A percentile compares a stretch with the other conserved stretches of the same genome.
Conservation (phyloP, 2,113 vertebrate genomes). For the Trochalopteron elliotii region DNA sequence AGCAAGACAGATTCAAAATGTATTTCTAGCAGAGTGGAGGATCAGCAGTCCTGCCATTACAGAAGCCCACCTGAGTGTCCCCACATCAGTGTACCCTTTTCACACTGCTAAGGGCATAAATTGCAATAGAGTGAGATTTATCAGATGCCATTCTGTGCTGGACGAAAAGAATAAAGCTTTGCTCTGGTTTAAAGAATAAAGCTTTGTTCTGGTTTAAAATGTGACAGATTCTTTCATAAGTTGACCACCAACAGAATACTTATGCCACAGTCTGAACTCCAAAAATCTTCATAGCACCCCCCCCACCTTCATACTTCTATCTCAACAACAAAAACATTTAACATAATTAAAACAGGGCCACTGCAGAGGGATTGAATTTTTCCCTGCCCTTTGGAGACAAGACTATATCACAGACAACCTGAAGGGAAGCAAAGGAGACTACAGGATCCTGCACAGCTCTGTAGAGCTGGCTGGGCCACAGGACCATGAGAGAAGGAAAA, state of each 20-base stretch:
- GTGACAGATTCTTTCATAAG: not conserved
- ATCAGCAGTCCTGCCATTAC: not conserved
- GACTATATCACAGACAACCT: fast-evolving
- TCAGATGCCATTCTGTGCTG: not conserved
- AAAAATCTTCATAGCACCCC: not conserved
- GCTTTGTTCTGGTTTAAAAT: not conserved
- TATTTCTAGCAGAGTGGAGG: not conserved
- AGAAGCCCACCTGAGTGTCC: not conserved
- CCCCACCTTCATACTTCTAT: not conserved
- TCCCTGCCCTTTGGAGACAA: not conserved
- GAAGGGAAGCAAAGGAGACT: not conserved
- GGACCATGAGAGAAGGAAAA: not conserved
- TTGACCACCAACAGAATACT: not conserved
- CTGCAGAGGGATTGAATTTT: not conserved
- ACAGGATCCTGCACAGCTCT: not conserved
- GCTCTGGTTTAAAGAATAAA: not conserved
- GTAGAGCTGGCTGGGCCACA: not conserved
- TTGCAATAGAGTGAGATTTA: not conserved
- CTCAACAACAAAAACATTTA: not conserved
- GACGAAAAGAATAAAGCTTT: not conserved
- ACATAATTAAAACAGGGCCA: not conserved
- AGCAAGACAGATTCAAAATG: not conserved
- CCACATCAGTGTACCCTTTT: not conserved
- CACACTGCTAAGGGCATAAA: not conserved
- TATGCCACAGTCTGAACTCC: not conserved